A percentile compares a stretch with the other conserved stretches of the same genome.
These are phyloP conservation scores for Aricia artaxerxes DNA, from an alignment of 2,888 invertebrate species.

Conservation along the genomic window DNA sequence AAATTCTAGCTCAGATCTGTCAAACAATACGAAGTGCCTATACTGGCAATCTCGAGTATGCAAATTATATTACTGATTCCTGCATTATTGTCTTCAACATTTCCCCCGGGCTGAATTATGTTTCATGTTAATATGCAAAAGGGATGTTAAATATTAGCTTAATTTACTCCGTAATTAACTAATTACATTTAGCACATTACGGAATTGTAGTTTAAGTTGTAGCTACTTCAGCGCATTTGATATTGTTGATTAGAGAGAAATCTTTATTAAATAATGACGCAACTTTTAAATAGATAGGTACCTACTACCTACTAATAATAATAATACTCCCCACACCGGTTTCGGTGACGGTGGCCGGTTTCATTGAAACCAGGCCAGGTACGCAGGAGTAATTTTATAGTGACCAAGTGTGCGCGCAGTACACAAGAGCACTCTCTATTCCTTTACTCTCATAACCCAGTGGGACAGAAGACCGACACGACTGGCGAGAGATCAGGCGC, in stretches of 20 bases:
- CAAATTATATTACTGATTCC: constrained; percentile 62
- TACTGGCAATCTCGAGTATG: constrained; percentile 52
- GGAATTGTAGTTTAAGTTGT: constrained; percentile 14
- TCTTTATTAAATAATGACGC: background rate
- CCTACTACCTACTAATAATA: too few species aligned
- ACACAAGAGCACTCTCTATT: too few species aligned
- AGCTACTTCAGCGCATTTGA: background rate
- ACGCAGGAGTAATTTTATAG: too few species aligned
- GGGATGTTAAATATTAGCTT: constrained; percentile 25
- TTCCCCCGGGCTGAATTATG: constrained; percentile 29
- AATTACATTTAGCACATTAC: background rate
- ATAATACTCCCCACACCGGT: too few species aligned
- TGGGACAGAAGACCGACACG: too few species aligned
- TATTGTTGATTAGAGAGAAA: background rate
- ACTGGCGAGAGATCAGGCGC: too few species aligned
- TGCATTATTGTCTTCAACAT: constrained; percentile 51
- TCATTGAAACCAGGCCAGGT: too few species aligned
- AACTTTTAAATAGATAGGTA: too few species aligned
- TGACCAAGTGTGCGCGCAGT: too few species aligned
- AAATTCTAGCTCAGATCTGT: constrained; percentile 19
- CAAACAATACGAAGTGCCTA: constrained; percentile 47
- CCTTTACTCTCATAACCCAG: too few species aligned
- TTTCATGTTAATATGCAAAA: constrained; percentile 30
- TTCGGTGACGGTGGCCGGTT: too few species aligned
- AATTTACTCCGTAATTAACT: constrained; percentile 18